Base-by-base conservation (phyloP, 1,140 invertebrate genomes). In the Micrasema minimum region DNA sequence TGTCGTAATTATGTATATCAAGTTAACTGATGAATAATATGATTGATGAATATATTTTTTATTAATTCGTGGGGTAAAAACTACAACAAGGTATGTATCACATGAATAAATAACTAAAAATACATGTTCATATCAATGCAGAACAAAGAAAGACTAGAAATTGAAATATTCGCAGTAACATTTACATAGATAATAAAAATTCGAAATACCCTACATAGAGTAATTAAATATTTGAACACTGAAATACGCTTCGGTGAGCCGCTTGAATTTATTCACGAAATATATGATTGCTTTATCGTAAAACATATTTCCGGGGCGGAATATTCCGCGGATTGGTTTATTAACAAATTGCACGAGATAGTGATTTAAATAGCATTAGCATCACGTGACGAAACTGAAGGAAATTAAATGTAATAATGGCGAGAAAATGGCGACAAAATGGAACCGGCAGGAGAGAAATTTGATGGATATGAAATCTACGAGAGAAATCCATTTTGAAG, bases 291-390 rank as follows among this genome's bases (percentile, higher is more conserved):
- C 35, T 59, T 57, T 57, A 57, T n/a, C n/a, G n/a, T n/a, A 31
- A 31, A 31, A 31, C 35, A 59, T 59, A 59, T 38, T 59, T 38
- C 3, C 31, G 11, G 55, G 12, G 16, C 18, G 37, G 37, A 59
- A 41, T 41, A 59, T 59, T 59, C 22, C 18, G 31, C 6, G 18
- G 12, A 59, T 41, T 20, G 50, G 55, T 41, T 59, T 59, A 43
- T 59, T 38, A 59, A 59, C 55, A 16, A 59, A 59, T 59, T 38
- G 55, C 16, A 38, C 16, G 55, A 41, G 55, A 41, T 59, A 59
- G 55, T 59, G 37, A 59, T 43, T 18, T 59, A 59, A 51, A 59
- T 23, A 22, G n/a, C 12, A 38, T 59, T 59, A 59, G n/a, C 37
- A 41, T 2, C 35, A 41, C 14, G 16, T 14, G 9, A 35, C 16